Conservation (phyloP, 2,888 invertebrate species). For the Drosophila ezoana region DNA sequence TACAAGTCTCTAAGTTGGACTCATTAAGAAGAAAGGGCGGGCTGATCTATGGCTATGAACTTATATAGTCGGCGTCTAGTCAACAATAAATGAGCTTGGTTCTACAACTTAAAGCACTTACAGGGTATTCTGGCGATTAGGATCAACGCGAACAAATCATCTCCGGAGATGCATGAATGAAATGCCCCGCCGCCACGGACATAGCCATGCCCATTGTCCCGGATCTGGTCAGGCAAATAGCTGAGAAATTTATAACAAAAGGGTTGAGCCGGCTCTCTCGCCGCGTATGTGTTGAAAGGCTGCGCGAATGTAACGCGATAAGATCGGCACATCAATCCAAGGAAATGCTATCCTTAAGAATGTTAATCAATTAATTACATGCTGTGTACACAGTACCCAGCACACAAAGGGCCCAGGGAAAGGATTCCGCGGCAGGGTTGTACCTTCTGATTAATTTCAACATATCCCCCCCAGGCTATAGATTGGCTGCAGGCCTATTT, state of each 20-base stretch:
- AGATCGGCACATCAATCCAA: conserved; percentile 73
- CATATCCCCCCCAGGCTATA: conserved; percentile 53
- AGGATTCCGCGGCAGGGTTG: conserved; percentile 65
- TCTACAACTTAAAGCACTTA: not conserved
- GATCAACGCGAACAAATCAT: conserved; percentile 54
- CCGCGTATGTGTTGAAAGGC: conserved; percentile 63
- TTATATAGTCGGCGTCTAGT: not conserved
- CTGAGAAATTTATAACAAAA: conserved; percentile 41
- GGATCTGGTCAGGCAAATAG: conserved; percentile 56
- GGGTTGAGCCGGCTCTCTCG: conserved; percentile 48
- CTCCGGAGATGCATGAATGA: conserved; percentile 49
- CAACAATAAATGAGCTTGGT: not conserved
- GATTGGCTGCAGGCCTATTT: conserved; percentile 50
- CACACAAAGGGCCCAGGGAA: conserved; percentile 30
- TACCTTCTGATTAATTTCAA: conserved; percentile 69
- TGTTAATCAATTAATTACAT: conserved; percentile 83
- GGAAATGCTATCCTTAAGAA: conserved; percentile 74
- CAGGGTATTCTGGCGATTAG: conserved; percentile 21
- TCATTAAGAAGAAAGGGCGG: too few relatives aligned
- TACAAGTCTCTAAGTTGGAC: not conserved
- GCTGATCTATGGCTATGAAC: too few relatives aligned
- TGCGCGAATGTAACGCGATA: conserved; percentile 71
- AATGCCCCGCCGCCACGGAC: conserved; percentile 41
- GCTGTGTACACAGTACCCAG: conserved; percentile 64
- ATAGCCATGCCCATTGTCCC: conserved; percentile 50